Evolutionary conservation across 2,888 invertebrate species (phyloP).

Genomic region (Bimastos eiseni): DNA sequence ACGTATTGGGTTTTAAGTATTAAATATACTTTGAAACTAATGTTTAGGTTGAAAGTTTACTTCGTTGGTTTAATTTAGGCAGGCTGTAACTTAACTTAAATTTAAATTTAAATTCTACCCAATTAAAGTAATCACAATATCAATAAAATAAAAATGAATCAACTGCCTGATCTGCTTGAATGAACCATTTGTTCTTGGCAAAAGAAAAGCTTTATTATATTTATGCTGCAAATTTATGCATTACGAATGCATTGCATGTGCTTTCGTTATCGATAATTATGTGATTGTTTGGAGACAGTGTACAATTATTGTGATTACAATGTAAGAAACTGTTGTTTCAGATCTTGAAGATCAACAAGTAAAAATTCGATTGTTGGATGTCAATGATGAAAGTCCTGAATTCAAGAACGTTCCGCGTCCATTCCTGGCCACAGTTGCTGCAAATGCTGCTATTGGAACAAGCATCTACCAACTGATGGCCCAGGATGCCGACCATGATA

Average conservation of each 20-base stretch:
- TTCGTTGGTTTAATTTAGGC: no score
- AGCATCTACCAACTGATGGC: slow-evolving; percentile 96
- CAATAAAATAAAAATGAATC: no score
- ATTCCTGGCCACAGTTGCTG: slow-evolving; percentile 94
- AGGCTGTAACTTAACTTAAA: no score
- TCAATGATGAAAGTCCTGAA: slow-evolving; percentile 94
- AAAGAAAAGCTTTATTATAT: neutral
- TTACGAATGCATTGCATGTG: neutral
- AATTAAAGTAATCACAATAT: neutral
- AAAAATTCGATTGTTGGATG: slow-evolving; percentile 90
- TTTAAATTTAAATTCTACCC: no score
- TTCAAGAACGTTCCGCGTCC: slow-evolving; percentile 95
- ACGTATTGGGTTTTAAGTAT: neutral
- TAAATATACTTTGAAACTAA: no score
- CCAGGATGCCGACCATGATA: slow-evolving; percentile 91
- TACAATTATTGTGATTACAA: neutral
- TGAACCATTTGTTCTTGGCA: neutral
- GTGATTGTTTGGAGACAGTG: neutral
- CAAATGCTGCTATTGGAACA: slow-evolving; percentile 91
- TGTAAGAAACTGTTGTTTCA: slow-evolving; percentile 27
- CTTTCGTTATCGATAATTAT: neutral
- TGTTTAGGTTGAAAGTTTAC: no score
- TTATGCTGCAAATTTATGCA: neutral
- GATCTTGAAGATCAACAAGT: slow-evolving; percentile 68
- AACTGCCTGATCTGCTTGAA: neutral